Conservation (phyloP, 2,113 vertebrate species). For the Prionailurus bengalensis region DNA sequence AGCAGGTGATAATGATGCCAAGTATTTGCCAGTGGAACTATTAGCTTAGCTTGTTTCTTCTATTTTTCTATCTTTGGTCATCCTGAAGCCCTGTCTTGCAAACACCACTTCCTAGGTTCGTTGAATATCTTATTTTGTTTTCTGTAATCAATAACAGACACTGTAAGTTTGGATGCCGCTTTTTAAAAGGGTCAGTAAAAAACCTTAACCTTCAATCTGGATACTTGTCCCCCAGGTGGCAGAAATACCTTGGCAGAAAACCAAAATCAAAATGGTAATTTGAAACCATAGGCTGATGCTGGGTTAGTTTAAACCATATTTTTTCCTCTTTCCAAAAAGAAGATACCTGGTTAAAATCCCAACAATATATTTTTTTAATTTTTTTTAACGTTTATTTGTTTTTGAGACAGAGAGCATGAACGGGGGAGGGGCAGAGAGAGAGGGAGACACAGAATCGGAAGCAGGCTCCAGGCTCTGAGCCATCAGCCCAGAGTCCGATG, state of each 20-base stretch:
- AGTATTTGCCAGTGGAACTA: background rate
- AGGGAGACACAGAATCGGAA: too few relatives aligned
- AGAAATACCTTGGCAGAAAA: conserved; percentile 42
- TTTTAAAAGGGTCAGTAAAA: conserved; percentile 12
- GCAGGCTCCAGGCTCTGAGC: too few relatives aligned
- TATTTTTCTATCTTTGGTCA: background rate
- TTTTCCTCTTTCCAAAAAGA: conserved; percentile 20
- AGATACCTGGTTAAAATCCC: background rate
- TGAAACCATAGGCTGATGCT: background rate
- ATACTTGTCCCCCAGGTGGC: background rate
- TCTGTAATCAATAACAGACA: background rate
- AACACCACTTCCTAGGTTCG: background rate
- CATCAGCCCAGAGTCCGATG: too few relatives aligned
- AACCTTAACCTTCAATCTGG: background rate
- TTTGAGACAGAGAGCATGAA: too few relatives aligned
- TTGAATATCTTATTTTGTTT: conserved; percentile 14
- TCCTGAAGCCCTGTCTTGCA: background rate
- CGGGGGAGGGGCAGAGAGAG: too few relatives aligned
- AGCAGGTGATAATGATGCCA: background rate
- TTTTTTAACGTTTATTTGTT: too few relatives aligned
- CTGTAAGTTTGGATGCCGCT: background rate
- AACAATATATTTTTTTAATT: background rate
- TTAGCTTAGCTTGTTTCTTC: conserved; percentile 5
- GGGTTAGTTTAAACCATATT: background rate
- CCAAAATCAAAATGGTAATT: background rate